phyloP scores from a whole-genome alignment of 2,113 vertebrate genomes.

The Promerops cafer region DNA sequence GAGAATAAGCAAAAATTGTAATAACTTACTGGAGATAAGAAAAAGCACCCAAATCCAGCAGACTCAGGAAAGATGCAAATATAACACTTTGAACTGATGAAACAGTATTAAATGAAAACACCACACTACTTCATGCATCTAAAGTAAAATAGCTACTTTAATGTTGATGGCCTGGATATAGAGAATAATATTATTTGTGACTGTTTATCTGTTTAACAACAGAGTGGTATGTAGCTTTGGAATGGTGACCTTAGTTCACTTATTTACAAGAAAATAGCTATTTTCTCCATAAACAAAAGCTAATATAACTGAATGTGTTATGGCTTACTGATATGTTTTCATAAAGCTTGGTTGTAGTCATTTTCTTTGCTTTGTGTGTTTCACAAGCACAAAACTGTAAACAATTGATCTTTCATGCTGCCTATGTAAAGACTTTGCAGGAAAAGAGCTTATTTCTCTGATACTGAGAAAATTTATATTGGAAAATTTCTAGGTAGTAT shows the following conservation, averaged over 20 bases:
- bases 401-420: constrained; percentile 20
- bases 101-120: constrained; percentile 35
- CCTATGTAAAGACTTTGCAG: background rate
- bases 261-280: constrained; percentile 58
- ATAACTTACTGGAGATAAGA: background rate
- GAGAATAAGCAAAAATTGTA: background rate
- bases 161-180: background rate
- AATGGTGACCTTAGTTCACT: constrained; percentile 34
- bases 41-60: background rate
- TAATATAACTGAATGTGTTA: constrained; percentile 32
- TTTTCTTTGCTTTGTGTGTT: constrained; percentile 48
- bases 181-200: constrained; percentile 24
- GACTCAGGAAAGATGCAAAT: constrained; percentile 23
- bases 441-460: background rate
- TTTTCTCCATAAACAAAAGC: constrained; percentile 44
- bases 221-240: background rate
- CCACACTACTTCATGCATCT: background rate
- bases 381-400: constrained; percentile 22
- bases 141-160: constrained; percentile 26
- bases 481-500: background rate
- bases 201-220: constrained; percentile 27
- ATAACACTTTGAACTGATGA: background rate
- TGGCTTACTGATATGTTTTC: constrained; percentile 50
- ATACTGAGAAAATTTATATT: background rate
- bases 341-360: constrained; percentile 38